A percentile compares a stretch with the other conserved stretches of the same genome.
Evolutionary conservation across 2,113 vertebrate genomes (phyloP).

Genomic region (Colaptes auratus): DNA sequence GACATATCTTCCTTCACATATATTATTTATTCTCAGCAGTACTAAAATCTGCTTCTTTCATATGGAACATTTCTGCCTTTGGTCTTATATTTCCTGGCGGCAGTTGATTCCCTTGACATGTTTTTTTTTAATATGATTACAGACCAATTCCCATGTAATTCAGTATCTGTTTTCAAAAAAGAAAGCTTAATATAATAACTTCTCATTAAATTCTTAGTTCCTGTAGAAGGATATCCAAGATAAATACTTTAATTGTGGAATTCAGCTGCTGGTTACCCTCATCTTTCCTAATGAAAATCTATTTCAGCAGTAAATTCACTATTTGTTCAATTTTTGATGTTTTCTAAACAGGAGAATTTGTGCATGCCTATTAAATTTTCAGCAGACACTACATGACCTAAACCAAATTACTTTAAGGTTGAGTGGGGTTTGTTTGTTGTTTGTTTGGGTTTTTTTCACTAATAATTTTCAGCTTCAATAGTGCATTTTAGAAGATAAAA

Average conservation of each 20-base stretch:
- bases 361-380: background rate
- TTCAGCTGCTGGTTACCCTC: background rate
- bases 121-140: slow-evolving; percentile 62
- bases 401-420: background rate
- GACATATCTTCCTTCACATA: background rate
- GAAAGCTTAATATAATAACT: slow-evolving; percentile 48
- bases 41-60: background rate
- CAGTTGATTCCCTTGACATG: slow-evolving; percentile 8
- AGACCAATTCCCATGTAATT: slow-evolving; percentile 27
- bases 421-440: too few species aligned
- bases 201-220: slow-evolving; percentile 47
- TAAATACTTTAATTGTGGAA: background rate
- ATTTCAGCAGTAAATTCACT: background rate
- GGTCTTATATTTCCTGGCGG: slow-evolving; percentile 13
- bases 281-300: slow-evolving; percentile 26
- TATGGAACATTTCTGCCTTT: background rate
- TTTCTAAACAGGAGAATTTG: background rate
- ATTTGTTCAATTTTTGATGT: background rate
- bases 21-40: background rate
- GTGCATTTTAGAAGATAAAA: background rate
- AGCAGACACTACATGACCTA: background rate
- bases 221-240: slow-evolving; percentile 24
- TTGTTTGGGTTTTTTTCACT: background rate
- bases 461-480: background rate
- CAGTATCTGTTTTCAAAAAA: slow-evolving; percentile 49